Evolutionary conservation across 2,113 vertebrate species (phyloP).

Genomic region (Genyomyrus donnyi): DNA sequence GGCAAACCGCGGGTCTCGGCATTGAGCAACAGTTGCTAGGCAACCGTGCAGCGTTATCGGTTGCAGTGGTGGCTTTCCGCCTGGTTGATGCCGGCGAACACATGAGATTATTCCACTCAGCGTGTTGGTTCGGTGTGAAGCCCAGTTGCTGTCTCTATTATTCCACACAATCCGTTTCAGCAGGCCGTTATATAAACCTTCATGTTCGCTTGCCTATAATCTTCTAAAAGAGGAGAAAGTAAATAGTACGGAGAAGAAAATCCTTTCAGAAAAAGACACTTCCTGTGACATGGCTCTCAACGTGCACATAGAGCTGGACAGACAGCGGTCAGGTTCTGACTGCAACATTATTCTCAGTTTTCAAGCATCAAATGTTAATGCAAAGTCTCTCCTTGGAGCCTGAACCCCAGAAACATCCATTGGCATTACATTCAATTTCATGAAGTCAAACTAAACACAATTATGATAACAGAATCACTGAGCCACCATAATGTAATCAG

Average conservation of each 20-base stretch:
- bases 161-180: constrained; percentile 5
- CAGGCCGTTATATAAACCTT: neutral
- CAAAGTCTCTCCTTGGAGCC: neutral
- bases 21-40: constrained; percentile 20
- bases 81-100: neutral
- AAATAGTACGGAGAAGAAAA: neutral
- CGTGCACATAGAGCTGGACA: neutral
- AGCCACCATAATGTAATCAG: neutral
- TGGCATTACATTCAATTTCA: neutral
- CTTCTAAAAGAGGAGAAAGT: neutral
- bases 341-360: neutral
- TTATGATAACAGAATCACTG: neutral
- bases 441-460: neutral
- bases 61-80: neutral
- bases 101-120: constrained; percentile 14
- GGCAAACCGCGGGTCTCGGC: neutral
- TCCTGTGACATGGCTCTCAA: neutral
- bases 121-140: neutral
- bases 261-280: neutral
- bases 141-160: neutral
- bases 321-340: neutral
- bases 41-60: neutral
- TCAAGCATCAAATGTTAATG: neutral
- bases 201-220: neutral
- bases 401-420: neutral